Base-by-base conservation (phyloP, 2,113 vertebrate species). In the Helogale parvula region DNA sequence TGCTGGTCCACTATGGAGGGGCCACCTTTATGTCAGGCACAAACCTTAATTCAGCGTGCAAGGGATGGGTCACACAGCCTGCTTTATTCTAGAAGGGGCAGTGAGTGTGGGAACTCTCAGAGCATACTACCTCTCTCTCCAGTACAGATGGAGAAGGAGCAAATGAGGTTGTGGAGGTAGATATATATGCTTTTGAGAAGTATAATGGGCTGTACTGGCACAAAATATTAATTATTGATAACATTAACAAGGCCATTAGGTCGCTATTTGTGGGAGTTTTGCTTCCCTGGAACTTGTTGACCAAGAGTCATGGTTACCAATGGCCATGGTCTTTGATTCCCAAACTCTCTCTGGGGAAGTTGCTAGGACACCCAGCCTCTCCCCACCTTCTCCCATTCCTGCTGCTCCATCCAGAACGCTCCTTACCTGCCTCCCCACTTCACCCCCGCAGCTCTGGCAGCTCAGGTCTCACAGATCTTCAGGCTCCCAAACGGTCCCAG, bases 151-250 rank as follows among this genome's bases (percentile, higher is more conserved):
- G 47, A 31, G 85, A 88, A 68, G 86, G 31, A 88, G 79, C 74
- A 72, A 68, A 93, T 3, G 93, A 41, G 76, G 50, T 3, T 54
- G 71, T 66, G 81, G 77, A 63, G 71, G 88, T 90, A 65, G 74
- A 81, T 88, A 47, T 45, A 81, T 88, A 47, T 45, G 81, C 90
- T 47, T 95, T 86, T 81, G 77, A 66, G 69, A 91, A 79, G 60
- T 74, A 86, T 63, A 86, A 88, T 76, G 52, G 85, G 66, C 21
- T 94, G 17, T 33, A 17, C 54, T 60, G 82, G 91, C 92, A 86
- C 82, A 89, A 92, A 88, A 50, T 76, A 79, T 96, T 66, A 88
- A 95, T 97, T 95, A 82, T 84, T 95, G 38, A 94, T 94, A 31
- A n/a, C 52, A 50, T 86, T 77, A 91, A 91, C 86, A 95, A 97